Conservation (phyloP, 2,797 vertebrate species). For the Propithecus perrieri region DNA sequence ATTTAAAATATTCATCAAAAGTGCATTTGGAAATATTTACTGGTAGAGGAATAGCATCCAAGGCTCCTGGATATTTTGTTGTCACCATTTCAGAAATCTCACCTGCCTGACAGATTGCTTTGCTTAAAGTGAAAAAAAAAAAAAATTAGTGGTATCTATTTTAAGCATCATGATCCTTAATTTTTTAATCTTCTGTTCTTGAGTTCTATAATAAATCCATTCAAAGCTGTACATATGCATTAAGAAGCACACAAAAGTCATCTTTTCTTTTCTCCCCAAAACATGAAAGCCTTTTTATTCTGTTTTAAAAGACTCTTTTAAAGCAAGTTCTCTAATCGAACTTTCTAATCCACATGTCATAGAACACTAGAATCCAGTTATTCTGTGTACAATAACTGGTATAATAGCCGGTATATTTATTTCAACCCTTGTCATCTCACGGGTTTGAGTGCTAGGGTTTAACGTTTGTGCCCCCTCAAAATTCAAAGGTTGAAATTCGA, state of each 20-base stretch:
- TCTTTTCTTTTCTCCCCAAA: conserved; percentile 65
- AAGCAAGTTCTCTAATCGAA: conserved; percentile 60
- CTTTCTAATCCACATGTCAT: conserved; percentile 50
- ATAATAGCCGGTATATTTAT: background rate
- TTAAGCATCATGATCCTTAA: conserved; percentile 77
- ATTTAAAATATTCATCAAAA: conserved; percentile 70
- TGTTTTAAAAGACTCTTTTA: conserved; percentile 60
- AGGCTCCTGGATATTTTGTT: conserved; percentile 63
- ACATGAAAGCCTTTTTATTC: conserved; percentile 65
- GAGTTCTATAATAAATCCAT: conserved; percentile 73
- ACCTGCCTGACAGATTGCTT: conserved; percentile 68
- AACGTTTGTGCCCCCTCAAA: background rate
- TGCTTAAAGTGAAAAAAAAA: conserved; percentile 52
- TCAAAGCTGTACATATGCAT: conserved; percentile 73
- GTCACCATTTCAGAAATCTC: conserved; percentile 63
- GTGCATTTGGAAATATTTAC: conserved; percentile 63
- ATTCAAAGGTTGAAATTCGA: background rate
- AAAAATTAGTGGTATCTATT: conserved; percentile 74
- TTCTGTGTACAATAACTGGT: background rate
- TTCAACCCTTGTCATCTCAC: background rate
- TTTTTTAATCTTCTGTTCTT: conserved; percentile 77
- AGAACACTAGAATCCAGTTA: conserved; percentile 19
- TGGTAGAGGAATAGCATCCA: conserved; percentile 47
- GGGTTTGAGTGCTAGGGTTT: background rate
- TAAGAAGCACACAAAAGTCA: conserved; percentile 74